These are phyloP conservation scores for Porites australiensis DNA, from an alignment of 64 coral and sea anemone species.

Conservation along the genomic window DNA sequence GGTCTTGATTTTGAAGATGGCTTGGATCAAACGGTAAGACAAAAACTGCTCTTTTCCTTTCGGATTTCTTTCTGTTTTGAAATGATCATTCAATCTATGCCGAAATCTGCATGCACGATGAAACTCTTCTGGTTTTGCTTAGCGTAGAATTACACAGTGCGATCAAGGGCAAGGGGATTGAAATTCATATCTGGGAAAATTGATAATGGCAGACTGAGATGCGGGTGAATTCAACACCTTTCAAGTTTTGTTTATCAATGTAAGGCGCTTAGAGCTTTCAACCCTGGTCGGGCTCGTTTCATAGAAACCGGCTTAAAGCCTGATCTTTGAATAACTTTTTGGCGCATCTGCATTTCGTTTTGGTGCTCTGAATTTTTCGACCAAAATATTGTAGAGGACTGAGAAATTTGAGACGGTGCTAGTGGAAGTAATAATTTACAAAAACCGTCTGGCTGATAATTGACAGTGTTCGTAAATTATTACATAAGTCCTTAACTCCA, in stretches of 20 bases:
- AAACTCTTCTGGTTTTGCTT: not conserved
- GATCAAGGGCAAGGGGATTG: not conserved
- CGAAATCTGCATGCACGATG: not conserved
- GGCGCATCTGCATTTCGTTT: no score
- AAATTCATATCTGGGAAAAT: not conserved
- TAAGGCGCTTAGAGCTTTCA: no score
- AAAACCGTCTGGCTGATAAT: no score
- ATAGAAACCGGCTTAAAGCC: no score
- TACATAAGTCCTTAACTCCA: no score
- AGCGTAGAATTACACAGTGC: not conserved
- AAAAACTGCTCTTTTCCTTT: conserved; percentile 48
- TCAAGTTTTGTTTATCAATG: not conserved
- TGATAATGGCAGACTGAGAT: not conserved
- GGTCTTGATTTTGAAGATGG: conserved; percentile 35
- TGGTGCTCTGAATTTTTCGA: no score
- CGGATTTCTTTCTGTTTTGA: not conserved
- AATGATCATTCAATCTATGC: not conserved
- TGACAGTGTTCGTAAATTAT: no score
- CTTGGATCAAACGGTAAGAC: conserved; percentile 21
- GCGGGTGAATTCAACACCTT: not conserved
- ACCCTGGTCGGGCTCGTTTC: no score
- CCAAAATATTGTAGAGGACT: no score
- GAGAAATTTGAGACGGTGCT: no score
- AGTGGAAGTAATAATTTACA: no score
- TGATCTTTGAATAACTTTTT: no score